phyloP scores from a whole-genome alignment of 2,888 invertebrate genomes.

The Podotricha telesiphe region DNA sequence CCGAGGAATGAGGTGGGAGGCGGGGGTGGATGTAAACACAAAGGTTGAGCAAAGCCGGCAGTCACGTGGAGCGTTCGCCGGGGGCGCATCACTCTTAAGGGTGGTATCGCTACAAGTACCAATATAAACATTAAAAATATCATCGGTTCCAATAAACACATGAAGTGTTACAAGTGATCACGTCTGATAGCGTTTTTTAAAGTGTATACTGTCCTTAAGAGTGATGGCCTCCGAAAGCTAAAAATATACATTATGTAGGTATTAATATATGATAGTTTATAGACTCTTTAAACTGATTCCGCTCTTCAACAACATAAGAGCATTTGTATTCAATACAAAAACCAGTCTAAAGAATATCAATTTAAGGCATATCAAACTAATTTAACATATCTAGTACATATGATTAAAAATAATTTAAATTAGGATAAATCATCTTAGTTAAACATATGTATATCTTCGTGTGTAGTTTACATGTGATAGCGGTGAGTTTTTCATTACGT shows the following conservation, averaged over 20 bases:
- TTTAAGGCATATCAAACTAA: slow-evolving; percentile 79
- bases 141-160: slow-evolving; percentile 7
- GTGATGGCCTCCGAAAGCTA: slow-evolving; percentile 70
- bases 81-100: slow-evolving; percentile 83
- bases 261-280: slow-evolving; percentile 22
- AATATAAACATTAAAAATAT: slow-evolving; percentile 18
- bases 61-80: slow-evolving; percentile 82
- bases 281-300: slow-evolving; percentile 31
- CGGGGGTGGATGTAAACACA: slow-evolving; percentile 75
- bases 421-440: slow-evolving; percentile 31
- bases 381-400: slow-evolving; percentile 61
- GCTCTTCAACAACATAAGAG: slow-evolving; percentile 51
- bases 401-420: slow-evolving; percentile 17
- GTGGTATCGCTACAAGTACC: slow-evolving; percentile 52
- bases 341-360: slow-evolving; percentile 82
- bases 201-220: slow-evolving; percentile 59
- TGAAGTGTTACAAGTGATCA: slow-evolving; percentile 38
- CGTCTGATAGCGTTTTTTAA: slow-evolving; percentile 16
- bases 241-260: slow-evolving; percentile 32
- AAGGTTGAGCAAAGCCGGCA: slow-evolving; percentile 73
- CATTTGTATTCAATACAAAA: slow-evolving; percentile 73
- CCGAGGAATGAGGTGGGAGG: slow-evolving; percentile 52
- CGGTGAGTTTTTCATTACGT: slow-evolving; percentile 37
- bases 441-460: slow-evolving; percentile 21
- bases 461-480: slow-evolving; percentile 9